Conservation (phyloP, 2,888 invertebrate species). For the Amblyjoppa fuscipennis region DNA sequence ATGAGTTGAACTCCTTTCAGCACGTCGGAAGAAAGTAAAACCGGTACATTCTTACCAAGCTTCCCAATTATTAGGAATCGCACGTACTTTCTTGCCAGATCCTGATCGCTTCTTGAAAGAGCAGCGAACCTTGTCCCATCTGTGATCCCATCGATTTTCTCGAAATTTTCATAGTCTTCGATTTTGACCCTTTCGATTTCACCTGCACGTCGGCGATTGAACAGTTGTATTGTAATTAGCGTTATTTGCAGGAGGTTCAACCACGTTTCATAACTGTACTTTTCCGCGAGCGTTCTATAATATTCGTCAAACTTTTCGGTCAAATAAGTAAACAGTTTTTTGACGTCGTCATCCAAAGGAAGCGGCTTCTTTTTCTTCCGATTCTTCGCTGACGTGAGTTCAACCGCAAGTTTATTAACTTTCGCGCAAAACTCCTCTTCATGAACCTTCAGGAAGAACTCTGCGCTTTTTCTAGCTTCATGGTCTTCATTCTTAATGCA, state of each 20-base stretch:
- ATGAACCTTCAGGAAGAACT: not conserved
- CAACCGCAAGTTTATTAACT: constrained; percentile 48
- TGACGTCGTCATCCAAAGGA: constrained; percentile 40
- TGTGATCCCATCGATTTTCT: constrained; percentile 2
- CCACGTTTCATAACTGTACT: constrained; percentile 39
- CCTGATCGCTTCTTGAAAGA: constrained; percentile 10
- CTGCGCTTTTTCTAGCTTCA: constrained; percentile 23
- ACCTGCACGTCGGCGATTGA: constrained; percentile 52
- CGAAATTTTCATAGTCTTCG: not conserved
- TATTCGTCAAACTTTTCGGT: constrained; percentile 19
- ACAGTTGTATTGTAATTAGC: constrained; percentile 39
- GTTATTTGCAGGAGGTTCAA: constrained; percentile 13
- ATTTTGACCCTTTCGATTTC: constrained; percentile 41
- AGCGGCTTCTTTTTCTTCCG: constrained; percentile 35
- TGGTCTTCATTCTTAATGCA: constrained; percentile 41
- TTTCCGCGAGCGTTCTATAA: constrained; percentile 3
- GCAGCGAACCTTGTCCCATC: constrained; percentile 11
- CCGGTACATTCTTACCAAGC: constrained; percentile 49
- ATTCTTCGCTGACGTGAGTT: constrained; percentile 20
- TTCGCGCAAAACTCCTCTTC: constrained; percentile 44
- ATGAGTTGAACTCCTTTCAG: constrained; percentile 30
- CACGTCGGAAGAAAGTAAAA: constrained; percentile 37
- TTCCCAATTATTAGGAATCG: constrained; percentile 56
- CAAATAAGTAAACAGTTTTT: constrained; percentile 28
- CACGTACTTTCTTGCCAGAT: constrained; percentile 30